Evolutionary conservation across 2,888 invertebrate genomes (phyloP).

Genomic region (Glaucopsyche alexis): DNA sequence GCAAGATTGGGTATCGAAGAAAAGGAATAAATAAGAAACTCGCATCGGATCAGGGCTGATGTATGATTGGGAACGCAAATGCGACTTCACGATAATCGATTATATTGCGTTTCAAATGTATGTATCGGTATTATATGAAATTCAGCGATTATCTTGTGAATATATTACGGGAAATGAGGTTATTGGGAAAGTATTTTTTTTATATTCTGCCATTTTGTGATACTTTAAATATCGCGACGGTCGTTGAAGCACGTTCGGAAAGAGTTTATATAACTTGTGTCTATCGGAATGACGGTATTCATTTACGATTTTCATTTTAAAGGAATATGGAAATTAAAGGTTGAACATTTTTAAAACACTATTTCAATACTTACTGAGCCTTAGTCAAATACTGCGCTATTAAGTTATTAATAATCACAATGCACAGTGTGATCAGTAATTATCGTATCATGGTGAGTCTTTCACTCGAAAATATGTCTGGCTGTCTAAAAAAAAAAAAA

Average conservation of each 20-base stretch:
- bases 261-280: not conserved
- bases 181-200: conserved; percentile 18
- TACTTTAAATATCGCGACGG: not conserved
- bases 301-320: not conserved
- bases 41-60: conserved; percentile 15
- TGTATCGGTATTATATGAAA: conserved; percentile 23
- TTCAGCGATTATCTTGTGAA: conserved; percentile 12
- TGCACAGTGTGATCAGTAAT: no score
- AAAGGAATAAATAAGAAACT: conserved; percentile 15
- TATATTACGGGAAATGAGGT: conserved; percentile 9
- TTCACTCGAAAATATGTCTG: no score
- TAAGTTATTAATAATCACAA: no score
- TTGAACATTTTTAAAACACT: no score
- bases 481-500: no score
- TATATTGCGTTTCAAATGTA: conserved; percentile 21
- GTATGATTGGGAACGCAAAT: conserved; percentile 26
- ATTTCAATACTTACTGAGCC: no score
- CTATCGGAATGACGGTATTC: not conserved
- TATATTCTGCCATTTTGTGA: conserved; percentile 1
- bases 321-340: no score
- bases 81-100: conserved; percentile 6
- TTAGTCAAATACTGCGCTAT: no score
- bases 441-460: no score
- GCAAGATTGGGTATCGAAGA: conserved; percentile 18
- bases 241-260: not conserved